These are phyloP conservation scores for Cassiopea andromeda DNA, from an alignment of 30 jellyfish, hydroid and myxozoan species.

Conservation along the genomic window DNA sequence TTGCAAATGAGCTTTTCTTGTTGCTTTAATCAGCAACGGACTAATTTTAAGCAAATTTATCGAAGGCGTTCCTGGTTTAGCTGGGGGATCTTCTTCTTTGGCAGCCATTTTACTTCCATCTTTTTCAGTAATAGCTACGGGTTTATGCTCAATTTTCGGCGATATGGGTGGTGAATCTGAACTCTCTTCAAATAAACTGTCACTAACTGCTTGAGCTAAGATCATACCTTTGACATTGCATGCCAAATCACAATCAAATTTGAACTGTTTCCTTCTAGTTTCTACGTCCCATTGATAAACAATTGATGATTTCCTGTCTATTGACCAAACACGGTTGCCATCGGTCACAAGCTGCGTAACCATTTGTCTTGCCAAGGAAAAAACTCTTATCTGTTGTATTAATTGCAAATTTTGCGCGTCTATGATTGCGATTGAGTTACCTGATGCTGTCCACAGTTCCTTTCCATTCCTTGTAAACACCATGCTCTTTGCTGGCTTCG, in stretches of 20 bases:
- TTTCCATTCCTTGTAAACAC: slow-evolving; percentile 54
- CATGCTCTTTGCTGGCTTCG: slow-evolving; percentile 85
- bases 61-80: background rate
- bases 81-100: background rate
- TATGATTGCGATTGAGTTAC: slow-evolving; percentile 78
- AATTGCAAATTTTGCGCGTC: slow-evolving; percentile 45
- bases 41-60: slow-evolving; percentile 26
- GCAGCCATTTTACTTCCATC: background rate
- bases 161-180: slow-evolving; percentile 49
- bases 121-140: background rate
- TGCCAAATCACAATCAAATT: slow-evolving; percentile 69
- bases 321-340: slow-evolving; percentile 74
- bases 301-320: slow-evolving; percentile 66
- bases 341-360: slow-evolving; percentile 69
- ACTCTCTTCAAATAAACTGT: slow-evolving; percentile 17
- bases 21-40: slow-evolving; percentile 17
- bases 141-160: background rate
- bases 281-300: slow-evolving; percentile 87
- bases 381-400: slow-evolving; percentile 55
- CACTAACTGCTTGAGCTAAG: slow-evolving; percentile 45
- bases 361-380: slow-evolving; percentile 58
- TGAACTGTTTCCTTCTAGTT: slow-evolving; percentile 42
- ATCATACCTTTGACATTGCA: slow-evolving; percentile 24
- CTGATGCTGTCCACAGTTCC: slow-evolving; percentile 95
- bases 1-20: slow-evolving; percentile 40